Evolutionary conservation across 2,113 vertebrate species (phyloP).

Genomic region (Apodemus sylvaticus): DNA sequence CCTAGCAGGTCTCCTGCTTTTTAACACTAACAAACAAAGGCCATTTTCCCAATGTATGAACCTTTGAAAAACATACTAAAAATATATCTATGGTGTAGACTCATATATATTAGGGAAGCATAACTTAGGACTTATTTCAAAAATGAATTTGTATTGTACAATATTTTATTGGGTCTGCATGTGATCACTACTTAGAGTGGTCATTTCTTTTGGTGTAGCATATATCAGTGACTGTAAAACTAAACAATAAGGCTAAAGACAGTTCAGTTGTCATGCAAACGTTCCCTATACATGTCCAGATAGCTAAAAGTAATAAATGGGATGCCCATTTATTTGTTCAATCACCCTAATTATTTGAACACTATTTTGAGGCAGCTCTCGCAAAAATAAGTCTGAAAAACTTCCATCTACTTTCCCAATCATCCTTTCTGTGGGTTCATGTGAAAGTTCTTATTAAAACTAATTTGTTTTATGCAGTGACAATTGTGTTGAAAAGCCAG

Average conservation of each 20-base stretch:
- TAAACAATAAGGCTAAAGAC: not conserved
- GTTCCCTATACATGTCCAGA: conserved; percentile 28
- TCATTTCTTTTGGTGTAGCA: not conserved
- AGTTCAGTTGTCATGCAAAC: conserved; percentile 10
- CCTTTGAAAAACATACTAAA: not conserved
- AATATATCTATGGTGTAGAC: not conserved
- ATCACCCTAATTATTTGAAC: conserved; percentile 38
- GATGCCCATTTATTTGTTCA: not conserved
- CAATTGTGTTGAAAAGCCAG: conserved; percentile 78
- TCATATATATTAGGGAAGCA: not conserved
- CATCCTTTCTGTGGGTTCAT: conserved; percentile 40
- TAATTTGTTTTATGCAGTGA: conserved; percentile 76
- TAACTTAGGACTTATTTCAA: not conserved
- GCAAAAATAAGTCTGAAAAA: conserved; percentile 25
- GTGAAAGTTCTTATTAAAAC: conserved; percentile 72
- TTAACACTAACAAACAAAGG: not conserved
- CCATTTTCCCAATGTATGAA: not conserved
- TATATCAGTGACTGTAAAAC: not conserved
- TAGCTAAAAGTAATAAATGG: conserved; percentile 33
- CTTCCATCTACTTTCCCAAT: not conserved
- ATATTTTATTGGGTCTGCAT: not conserved
- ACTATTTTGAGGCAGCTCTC: not conserved
- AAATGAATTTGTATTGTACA: not conserved
- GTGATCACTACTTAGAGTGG: not conserved
- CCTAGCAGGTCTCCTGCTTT: not conserved